Percentiles rank a stretch among this genome's conserved stretches.
phyloP scores from a whole-genome alignment of 2,888 invertebrate species.

The Patella caerulea region DNA sequence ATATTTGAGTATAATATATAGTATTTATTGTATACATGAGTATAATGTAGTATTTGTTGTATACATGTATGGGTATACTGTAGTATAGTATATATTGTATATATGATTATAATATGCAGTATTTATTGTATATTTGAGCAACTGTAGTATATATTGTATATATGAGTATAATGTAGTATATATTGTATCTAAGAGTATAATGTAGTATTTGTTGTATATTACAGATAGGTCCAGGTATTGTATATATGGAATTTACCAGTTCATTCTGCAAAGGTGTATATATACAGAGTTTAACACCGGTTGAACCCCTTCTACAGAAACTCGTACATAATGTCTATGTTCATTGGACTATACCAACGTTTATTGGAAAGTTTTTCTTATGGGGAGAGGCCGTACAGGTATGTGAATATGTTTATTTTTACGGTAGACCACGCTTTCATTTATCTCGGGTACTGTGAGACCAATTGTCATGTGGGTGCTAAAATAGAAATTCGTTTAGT shows the following conservation, averaged over 20 bases:
- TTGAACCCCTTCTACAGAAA: slow-evolving; percentile 83
- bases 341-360: slow-evolving; percentile 75
- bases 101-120: too few relatives aligned
- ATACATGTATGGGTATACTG: too few relatives aligned
- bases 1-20: too few relatives aligned
- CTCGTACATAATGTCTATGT: slow-evolving; percentile 86
- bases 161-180: not conserved
- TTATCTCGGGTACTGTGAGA: too few relatives aligned
- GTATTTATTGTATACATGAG: not conserved
- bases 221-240: slow-evolving; percentile 78
- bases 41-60: too few relatives aligned
- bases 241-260: slow-evolving; percentile 79
- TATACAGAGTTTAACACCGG: slow-evolving; percentile 84
- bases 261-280: slow-evolving; percentile 76
- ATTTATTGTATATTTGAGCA: too few relatives aligned
- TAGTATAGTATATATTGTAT: too few relatives aligned
- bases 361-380: slow-evolving; percentile 79
- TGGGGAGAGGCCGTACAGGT: slow-evolving; percentile 77
- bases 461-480: too few relatives aligned
- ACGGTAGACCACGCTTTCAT: too few relatives aligned
- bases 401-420: slow-evolving; percentile 22
- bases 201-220: slow-evolving; percentile 25
- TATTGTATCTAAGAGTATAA: not conserved
- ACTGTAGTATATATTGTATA: too few relatives aligned
- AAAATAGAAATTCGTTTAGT: too few relatives aligned